These are phyloP conservation scores for Dicaeum eximium DNA, from an alignment of 2,113 vertebrate species.

Conservation along the genomic window DNA sequence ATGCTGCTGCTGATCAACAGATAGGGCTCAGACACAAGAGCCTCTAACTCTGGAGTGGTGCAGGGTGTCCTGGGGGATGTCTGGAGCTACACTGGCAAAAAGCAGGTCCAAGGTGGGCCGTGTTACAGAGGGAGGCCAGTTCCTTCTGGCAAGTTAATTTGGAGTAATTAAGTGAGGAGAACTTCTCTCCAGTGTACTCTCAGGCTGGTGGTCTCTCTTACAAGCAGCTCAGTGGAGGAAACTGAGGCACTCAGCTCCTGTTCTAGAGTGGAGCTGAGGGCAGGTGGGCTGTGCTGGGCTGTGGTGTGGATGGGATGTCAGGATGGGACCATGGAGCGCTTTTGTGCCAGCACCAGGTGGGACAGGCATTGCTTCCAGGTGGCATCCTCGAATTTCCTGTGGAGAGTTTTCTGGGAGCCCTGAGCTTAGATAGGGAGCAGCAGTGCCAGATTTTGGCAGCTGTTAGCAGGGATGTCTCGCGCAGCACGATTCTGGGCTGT, in stretches of 20 bases:
- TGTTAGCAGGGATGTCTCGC: not conserved
- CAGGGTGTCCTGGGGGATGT: accelerated
- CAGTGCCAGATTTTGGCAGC: not conserved
- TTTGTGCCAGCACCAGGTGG: not conserved
- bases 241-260: accelerated
- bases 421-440: not conserved
- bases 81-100: accelerated
- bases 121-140: not conserved
- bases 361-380: not conserved
- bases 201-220: accelerated
- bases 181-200: not conserved
- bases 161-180: not conserved
- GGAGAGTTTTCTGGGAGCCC: not conserved
- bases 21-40: accelerated
- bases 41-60: accelerated
- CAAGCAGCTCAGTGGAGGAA: accelerated
- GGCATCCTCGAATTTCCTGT: accelerated
- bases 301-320: not conserved
- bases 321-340: accelerated
- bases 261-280: not conserved
- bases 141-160: not conserved
- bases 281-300: no score
- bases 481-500: not conserved
- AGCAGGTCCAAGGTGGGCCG: accelerated
- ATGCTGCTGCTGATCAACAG: not conserved